Percentiles rank a stretch among this genome's conserved stretches.
Conservation (phyloP, 2,113 vertebrate species). For the Oostethus manadensis region DNA sequence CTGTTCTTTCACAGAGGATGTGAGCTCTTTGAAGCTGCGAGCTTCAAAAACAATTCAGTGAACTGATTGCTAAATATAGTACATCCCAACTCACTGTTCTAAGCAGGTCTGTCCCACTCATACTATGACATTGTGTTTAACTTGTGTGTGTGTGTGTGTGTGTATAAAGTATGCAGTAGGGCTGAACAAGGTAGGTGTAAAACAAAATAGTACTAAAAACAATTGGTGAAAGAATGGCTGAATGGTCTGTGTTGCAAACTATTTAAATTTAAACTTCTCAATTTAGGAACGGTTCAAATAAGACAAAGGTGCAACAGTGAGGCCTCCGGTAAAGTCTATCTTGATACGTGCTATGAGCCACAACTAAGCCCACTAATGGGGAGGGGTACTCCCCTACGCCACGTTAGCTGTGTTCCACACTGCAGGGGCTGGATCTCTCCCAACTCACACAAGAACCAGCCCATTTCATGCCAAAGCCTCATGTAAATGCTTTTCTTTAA, state of each 20-base stretch:
- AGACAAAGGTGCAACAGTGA: constrained; percentile 27
- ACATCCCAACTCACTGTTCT: background rate
- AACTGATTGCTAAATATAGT: constrained; percentile 1
- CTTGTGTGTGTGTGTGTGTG: constrained; percentile 1
- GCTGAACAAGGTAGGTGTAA: constrained; percentile 5
- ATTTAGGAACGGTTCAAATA: constrained; percentile 10
- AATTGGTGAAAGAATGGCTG: constrained; percentile 52
- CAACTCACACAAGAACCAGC: no score
- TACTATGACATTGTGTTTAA: constrained; percentile 11
- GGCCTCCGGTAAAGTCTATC: constrained; percentile 10
- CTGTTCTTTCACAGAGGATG: background rate
- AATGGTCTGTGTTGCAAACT: constrained; percentile 30
- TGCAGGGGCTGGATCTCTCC: constrained; percentile 15
- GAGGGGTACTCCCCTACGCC: constrained; percentile 5
- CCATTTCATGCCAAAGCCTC: background rate
- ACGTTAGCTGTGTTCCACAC: constrained; percentile 28
- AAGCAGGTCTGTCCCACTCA: constrained; percentile 4
- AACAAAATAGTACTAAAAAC: constrained; percentile 6
- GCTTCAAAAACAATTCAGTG: constrained; percentile 10
- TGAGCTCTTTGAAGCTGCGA: constrained; percentile 10
- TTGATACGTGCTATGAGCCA: background rate
- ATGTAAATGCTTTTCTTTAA: no score
- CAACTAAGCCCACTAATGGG: background rate
- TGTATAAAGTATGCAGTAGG: constrained; percentile 4
- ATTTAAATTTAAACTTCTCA: constrained; percentile 16